phyloP scores from a whole-genome alignment of 2,888 invertebrate genomes.

The Tipula helvola region DNA sequence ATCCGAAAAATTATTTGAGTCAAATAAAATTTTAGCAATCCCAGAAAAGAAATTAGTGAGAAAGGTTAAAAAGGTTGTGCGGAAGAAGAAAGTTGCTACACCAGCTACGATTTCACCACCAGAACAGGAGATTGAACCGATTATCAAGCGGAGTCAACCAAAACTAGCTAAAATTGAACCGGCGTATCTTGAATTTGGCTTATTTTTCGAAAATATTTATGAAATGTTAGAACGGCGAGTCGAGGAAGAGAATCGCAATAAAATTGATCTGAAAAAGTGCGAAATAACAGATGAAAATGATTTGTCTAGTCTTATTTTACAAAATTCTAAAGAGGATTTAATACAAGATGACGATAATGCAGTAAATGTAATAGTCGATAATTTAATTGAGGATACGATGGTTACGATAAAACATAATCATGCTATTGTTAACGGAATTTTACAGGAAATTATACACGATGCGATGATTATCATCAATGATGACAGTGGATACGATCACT shows the following conservation, averaged over 20 bases:
- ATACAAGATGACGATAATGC: background rate
- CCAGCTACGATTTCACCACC: background rate
- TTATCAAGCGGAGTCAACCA: background rate
- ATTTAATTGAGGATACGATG: background rate
- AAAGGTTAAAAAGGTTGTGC: background rate
- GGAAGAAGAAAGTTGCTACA: background rate
- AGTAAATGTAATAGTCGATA: background rate
- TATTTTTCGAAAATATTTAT: conserved; percentile 6
- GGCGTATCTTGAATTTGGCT: background rate
- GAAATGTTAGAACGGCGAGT: background rate
- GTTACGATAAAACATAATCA: background rate
- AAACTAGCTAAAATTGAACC: background rate
- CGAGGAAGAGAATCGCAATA: background rate
- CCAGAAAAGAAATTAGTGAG: background rate
- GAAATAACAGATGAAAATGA: background rate
- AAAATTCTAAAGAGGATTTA: background rate
- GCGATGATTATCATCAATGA: background rate
- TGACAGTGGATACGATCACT: background rate
- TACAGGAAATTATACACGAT: background rate
- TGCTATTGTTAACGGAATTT: background rate
- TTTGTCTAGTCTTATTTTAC: background rate
- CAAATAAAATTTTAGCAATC: background rate
- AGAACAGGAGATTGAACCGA: background rate
- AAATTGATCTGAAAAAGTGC: background rate
- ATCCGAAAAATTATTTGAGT: background rate